Evolutionary conservation across 1,140 invertebrate genomes (phyloP).

Genomic region (Leptopilina boulardi): DNA sequence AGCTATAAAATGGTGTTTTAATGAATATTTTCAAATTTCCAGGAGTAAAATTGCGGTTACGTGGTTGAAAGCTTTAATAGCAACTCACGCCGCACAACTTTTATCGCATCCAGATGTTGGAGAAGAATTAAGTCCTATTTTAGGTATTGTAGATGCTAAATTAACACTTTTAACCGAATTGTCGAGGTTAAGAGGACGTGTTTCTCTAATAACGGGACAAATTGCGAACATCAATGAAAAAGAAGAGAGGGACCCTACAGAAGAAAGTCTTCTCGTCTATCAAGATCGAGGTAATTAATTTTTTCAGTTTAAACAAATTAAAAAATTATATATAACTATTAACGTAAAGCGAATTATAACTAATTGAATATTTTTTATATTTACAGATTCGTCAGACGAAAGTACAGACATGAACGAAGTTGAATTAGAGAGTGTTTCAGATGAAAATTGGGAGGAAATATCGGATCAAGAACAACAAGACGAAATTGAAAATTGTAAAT

Average conservation of each 20-base stretch:
- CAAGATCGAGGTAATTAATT: constrained; percentile 77
- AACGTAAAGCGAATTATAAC: too few species aligned
- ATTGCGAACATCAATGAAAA: constrained; percentile 72
- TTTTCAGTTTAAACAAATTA: too few species aligned
- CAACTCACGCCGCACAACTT: constrained; percentile 79
- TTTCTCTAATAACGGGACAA: constrained; percentile 78
- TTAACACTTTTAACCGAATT: constrained; percentile 76
- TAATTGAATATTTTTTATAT: constrained; percentile 2
- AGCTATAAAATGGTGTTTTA: too few species aligned
- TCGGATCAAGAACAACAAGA: constrained; percentile 68
- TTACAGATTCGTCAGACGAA: constrained; percentile 56
- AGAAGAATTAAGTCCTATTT: constrained; percentile 77
- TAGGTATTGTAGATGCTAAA: constrained; percentile 80
- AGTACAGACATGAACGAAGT: constrained; percentile 65
- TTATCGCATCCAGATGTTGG: constrained; percentile 78
- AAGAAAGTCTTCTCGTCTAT: constrained; percentile 76
- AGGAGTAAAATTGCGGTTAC: constrained; percentile 79
- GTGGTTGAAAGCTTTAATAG: constrained; percentile 80
- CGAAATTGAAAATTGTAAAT: constrained; percentile 65
- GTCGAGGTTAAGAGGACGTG: constrained; percentile 77
- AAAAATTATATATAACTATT: too few species aligned
- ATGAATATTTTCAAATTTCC: constrained; percentile 47
- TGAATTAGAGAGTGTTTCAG: constrained; percentile 69
- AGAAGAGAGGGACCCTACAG: constrained; percentile 68
- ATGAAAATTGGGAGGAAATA: constrained; percentile 73